Conservation (phyloP, 2,113 vertebrate species). For the Herpailurus yagouaroundi region DNA sequence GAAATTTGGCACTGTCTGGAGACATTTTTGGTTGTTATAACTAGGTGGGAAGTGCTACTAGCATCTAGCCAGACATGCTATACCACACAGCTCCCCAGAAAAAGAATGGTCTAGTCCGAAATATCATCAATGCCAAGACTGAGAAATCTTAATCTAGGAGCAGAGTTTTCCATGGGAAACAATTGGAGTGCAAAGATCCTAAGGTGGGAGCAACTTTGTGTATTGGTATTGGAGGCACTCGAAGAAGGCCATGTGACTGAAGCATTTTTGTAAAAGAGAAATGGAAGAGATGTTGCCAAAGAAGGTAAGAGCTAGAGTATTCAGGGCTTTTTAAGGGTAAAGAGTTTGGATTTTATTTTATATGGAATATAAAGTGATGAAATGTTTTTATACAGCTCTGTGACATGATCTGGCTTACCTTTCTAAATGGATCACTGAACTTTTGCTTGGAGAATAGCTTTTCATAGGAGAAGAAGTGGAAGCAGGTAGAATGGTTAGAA, state of each 20-base stretch:
- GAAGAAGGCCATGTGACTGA: neutral
- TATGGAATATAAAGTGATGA: neutral
- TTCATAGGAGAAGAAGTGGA: neutral
- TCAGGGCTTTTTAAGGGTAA: neutral
- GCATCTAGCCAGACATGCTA: neutral
- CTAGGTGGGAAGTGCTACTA: neutral
- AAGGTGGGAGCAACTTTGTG: neutral
- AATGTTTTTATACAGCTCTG: neutral
- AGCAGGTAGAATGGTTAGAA: neutral
- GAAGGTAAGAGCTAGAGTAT: neutral
- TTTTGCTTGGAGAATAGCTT: neutral
- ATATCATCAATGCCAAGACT: neutral
- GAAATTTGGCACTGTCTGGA: neutral
- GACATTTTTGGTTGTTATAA: neutral
- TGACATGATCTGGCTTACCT: neutral
- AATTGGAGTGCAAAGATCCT: neutral
- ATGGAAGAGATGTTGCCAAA: neutral
- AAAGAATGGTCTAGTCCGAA: neutral
- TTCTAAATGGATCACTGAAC: neutral
- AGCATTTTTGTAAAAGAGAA: neutral
- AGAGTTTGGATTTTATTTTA: neutral
- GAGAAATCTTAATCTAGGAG: neutral
- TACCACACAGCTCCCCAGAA: neutral
- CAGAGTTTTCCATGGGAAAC: neutral
- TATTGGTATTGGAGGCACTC: neutral